Percentiles rank a stretch among this genome's conserved stretches.
Conservation (phyloP, 1,140 invertebrate genomes). For the Bombus cullumanus region DNA sequence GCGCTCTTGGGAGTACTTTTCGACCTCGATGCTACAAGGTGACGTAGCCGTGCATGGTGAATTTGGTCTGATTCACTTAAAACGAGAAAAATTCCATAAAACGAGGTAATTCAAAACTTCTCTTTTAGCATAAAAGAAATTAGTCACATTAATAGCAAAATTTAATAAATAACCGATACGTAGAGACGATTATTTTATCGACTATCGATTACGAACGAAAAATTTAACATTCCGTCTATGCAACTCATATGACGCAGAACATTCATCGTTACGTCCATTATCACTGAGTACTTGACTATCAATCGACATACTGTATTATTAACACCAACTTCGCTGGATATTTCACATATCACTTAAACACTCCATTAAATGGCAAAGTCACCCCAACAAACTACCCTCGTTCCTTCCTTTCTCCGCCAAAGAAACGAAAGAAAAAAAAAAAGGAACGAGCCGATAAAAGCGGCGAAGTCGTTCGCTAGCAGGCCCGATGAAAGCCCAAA, state of each 20-base stretch:
- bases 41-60: background rate
- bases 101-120: background rate
- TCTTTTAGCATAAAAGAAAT: background rate
- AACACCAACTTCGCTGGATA: background rate
- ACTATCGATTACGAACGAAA: no score
- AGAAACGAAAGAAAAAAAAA: background rate
- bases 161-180: background rate
- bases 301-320: background rate
- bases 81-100: background rate
- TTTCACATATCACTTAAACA: background rate
- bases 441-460: background rate
- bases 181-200: background rate
- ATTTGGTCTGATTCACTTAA: background rate
- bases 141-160: background rate
- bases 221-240: no score
- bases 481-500: background rate
- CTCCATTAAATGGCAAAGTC: background rate
- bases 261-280: background rate
- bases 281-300: background rate
- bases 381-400: background rate
- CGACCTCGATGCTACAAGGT: background rate
- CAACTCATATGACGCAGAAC: background rate
- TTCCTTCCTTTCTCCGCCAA: background rate
- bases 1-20: background rate
- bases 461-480: background rate